A percentile compares a stretch with the other conserved stretches of the same genome.
phyloP scores from a whole-genome alignment of 1,140 invertebrate species.

The Zaprionus vittiger region DNA sequence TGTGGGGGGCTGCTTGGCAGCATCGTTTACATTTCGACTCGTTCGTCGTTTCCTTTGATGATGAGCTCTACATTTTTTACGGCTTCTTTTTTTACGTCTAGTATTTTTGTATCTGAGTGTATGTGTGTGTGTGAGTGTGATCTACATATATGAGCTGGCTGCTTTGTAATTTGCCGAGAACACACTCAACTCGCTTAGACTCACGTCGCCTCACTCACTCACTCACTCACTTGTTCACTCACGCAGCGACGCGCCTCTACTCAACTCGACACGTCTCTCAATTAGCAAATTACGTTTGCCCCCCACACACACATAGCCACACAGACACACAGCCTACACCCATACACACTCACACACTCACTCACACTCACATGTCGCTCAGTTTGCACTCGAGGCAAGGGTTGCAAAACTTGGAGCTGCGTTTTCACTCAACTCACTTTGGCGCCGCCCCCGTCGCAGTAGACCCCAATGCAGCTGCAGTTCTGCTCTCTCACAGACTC shows the following conservation, averaged over 20 bases:
- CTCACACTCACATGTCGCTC: not conserved
- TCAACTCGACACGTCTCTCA: slow-evolving; percentile 67
- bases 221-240: not conserved
- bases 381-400: slow-evolving; percentile 39
- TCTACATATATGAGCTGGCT: slow-evolving; percentile 27
- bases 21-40: slow-evolving; percentile 44
- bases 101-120: slow-evolving; percentile 11
- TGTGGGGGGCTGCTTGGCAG: slow-evolving; percentile 9
- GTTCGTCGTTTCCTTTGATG: slow-evolving; percentile 46
- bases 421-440: slow-evolving; percentile 37
- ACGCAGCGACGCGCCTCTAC: slow-evolving; percentile 40
- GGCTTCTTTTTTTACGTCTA: slow-evolving; percentile 24
- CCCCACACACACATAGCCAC: slow-evolving; percentile 3
- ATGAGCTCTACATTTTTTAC: slow-evolving; percentile 33
- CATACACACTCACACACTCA: slow-evolving; percentile 3
- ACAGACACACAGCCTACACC: not conserved
- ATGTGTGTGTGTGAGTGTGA: slow-evolving; percentile 7
- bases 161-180: slow-evolving; percentile 37
- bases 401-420: slow-evolving; percentile 44
- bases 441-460: slow-evolving; percentile 42
- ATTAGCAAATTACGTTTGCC: slow-evolving; percentile 72
- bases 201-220: slow-evolving; percentile 28
- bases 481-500: not conserved
- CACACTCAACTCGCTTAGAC: slow-evolving; percentile 32
- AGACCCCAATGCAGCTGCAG: slow-evolving; percentile 33